Base-by-base conservation (phyloP, 2,888 invertebrate species). In the Caenorhabditis panamensis region DNA sequence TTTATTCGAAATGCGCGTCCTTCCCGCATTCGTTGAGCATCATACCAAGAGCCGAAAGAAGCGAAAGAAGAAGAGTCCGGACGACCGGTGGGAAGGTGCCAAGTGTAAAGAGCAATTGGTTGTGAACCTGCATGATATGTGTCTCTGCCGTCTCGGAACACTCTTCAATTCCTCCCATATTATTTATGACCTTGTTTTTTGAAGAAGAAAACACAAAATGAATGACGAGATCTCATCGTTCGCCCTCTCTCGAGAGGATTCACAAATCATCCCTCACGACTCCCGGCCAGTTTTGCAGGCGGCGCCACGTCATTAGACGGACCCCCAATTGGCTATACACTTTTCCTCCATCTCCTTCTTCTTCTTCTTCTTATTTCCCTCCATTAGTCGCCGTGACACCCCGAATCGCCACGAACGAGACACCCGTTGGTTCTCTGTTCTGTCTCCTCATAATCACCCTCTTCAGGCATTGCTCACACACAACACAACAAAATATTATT, bases 91-190 rank as follows among this genome's bases (percentile, higher is more conserved):
- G 37, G 31, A n/a, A n/a, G 41, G 20, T 22, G 36, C 31, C 36
- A 49, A 37, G 71, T 72, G 71, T 72, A 72, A 72, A 72, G 71
- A 72, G 71, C 71, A 72, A 72, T 72, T 72, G 71, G 53, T 62
- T 69, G 51, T 59, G 28, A 54, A 56, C 66, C 66, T 66, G 36
- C 53, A 31, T 37, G 18, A 11, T 53, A 22, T 41, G 28, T 18
- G 6, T 58, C 58, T 22, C 47, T 31, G 31, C 31, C 28, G 49
- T 61, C 53, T 53, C 53, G 41, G 51, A 61, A 49, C 59, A 59
- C 44, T 24, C 51, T 49, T 22, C 68, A 31, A 31, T 16, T 31
- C 51, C 24, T 11, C 58, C 11, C 26, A 8, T 68, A 69, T 69
- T 69, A 69, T 69, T 69, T 69, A 69, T 69, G 61, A 53, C 37